Evolutionary conservation across 2,888 invertebrate species (phyloP), one percentile per base, ranked within the genome.

Genomic region (Crepidodera aurea): DNA sequence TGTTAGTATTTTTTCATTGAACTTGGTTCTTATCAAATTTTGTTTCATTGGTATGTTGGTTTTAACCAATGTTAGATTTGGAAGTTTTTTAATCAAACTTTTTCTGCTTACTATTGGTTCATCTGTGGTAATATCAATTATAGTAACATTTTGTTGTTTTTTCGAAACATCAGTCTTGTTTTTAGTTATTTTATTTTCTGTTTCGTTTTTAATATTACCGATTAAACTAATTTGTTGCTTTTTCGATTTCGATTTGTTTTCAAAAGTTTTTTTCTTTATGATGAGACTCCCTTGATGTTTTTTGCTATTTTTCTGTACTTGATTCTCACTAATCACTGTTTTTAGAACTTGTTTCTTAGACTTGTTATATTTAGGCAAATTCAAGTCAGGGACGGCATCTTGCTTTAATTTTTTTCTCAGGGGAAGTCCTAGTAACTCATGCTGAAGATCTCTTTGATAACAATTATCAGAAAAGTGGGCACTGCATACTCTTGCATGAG

Each of bases 401-500:
- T 78, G 73, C 67, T 82, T 80, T 66, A 85, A 73, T 61, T 84
- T 81, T 68, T 81, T 82, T 61, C 84, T 75, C 64, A 82, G 79
- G 61, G 84, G 84, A 65, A 84, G 76, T n/a, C 84, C 84, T 32
- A 84, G 79, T 60, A 84, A 79, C 71, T 84, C 82, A 75, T 84
- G 84, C 73, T 84, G 83, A 69, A 84, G 78, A 75, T 85, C 85
- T 70, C 84, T 79, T 73, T 83, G 82, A 77, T 85, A 85, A 62
- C 83, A 83, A 54, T 80, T 79, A 54, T 79, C 76, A 12, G 83
- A 82, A 69, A 85, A 85, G 73, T 85, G 85, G 46, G 81, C 76
- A 65, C 84, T 84, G 69, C 85, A 85, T 57, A 85, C 82, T 61
- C 84, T 79, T 62, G 83, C 69, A 51, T 71, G 65, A 16, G 64